Percentiles rank a stretch among this genome's conserved stretches.
phyloP scores from a whole-genome alignment of 2,888 invertebrate genomes.

The Scaptomyza parva region DNA sequence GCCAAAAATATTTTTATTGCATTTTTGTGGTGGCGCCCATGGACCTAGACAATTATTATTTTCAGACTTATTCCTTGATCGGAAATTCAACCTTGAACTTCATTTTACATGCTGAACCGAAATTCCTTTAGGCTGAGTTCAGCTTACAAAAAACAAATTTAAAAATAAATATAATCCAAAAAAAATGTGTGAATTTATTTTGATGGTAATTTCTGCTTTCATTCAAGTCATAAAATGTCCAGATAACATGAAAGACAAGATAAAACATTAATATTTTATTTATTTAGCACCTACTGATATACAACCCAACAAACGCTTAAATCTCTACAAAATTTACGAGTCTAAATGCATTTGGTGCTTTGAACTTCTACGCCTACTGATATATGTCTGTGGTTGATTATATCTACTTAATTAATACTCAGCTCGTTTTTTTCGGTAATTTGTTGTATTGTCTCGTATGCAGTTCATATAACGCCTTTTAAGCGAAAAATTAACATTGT shows the following conservation, averaged over 20 bases:
- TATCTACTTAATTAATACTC: slow-evolving; percentile 57
- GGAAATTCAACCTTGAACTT: slow-evolving; percentile 47
- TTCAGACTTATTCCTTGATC: slow-evolving; percentile 10
- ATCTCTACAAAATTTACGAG: slow-evolving; percentile 44
- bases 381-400: slow-evolving; percentile 5
- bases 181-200: slow-evolving; percentile 58
- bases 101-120: slow-evolving; percentile 27
- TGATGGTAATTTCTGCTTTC: slow-evolving; percentile 54
- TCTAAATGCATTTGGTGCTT: slow-evolving; percentile 36
- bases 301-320: slow-evolving; percentile 22
- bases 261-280: slow-evolving; percentile 47
- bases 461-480: slow-evolving; percentile 39
- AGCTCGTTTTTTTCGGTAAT: slow-evolving; percentile 45
- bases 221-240: slow-evolving; percentile 32
- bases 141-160: slow-evolving; percentile 9
- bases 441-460: slow-evolving; percentile 66
- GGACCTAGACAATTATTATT: slow-evolving; percentile 28
- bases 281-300: slow-evolving; percentile 62
- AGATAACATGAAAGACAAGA: slow-evolving; percentile 36
- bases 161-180: slow-evolving; percentile 1
- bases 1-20: slow-evolving; percentile 39
- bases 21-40: slow-evolving; percentile 51
- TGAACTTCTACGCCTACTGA: slow-evolving; percentile 47
- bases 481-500: slow-evolving; percentile 41
- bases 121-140: slow-evolving; percentile 62